Evolutionary conservation across 2,888 invertebrate species (phyloP).

Genomic region (Ceraclea dissimilis): DNA sequence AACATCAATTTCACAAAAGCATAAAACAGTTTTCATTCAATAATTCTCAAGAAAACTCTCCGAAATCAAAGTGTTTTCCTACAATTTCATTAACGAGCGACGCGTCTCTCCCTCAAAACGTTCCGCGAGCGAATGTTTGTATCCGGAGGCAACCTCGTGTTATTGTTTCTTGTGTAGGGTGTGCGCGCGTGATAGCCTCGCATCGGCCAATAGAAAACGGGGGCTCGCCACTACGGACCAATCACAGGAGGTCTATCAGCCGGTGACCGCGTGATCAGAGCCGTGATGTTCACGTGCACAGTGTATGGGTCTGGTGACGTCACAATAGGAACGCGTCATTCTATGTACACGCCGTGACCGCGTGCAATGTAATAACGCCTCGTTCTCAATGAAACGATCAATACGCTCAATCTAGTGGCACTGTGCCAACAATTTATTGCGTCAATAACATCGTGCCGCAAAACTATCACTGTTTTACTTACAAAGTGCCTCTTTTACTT

Average conservation of each 20-base stretch:
- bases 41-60: neutral
- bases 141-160: conserved; percentile 17
- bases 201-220: conserved; percentile 52
- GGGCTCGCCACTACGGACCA: conserved; percentile 66
- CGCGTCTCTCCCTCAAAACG: conserved; percentile 2
- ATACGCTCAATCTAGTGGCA: conserved; percentile 1
- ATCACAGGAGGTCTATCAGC: conserved; percentile 57
- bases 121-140: conserved; percentile 14
- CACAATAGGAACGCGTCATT: conserved; percentile 28
- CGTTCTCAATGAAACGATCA: neutral
- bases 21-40: no score
- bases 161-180: conserved; percentile 17
- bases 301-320: conserved; percentile 56
- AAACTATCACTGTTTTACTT: no score
- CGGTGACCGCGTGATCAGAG: conserved; percentile 67
- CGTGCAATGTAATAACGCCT: conserved; percentile 15
- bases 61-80: neutral
- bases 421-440: neutral
- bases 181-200: conserved; percentile 40
- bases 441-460: neutral
- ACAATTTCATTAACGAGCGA: neutral
- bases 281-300: conserved; percentile 82
- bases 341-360: conserved; percentile 22
- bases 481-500: no score
- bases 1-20: no score